phyloP scores from a whole-genome alignment of 2,888 invertebrate species.

The Drosophila hawaiiensis region DNA sequence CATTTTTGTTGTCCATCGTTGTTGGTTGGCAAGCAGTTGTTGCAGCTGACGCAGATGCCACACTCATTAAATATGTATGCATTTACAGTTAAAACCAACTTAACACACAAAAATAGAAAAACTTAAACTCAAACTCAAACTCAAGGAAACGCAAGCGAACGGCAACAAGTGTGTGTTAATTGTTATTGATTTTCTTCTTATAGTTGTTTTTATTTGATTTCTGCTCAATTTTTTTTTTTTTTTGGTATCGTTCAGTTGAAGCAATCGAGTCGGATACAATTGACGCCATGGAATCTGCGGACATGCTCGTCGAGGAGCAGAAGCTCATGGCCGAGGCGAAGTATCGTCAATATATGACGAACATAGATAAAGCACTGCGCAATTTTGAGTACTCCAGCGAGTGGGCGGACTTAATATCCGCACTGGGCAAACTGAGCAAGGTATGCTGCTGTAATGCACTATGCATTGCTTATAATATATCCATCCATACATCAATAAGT shows the following conservation, averaged over 20 bases:
- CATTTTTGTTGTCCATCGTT: constrained; percentile 42
- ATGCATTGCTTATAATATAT: background rate
- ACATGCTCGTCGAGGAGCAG: constrained; percentile 88
- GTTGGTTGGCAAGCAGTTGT: constrained; percentile 44
- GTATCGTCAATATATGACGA: constrained; percentile 91
- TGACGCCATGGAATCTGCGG: constrained; percentile 84
- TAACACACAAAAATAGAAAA: background rate
- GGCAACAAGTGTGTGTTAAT: constrained; percentile 74
- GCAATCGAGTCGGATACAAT: constrained; percentile 26
- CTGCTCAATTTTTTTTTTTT: background rate
- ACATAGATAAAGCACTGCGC: constrained; percentile 94
- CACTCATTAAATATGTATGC: constrained; percentile 57
- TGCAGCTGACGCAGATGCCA: constrained; percentile 55
- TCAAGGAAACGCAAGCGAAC: constrained; percentile 46
- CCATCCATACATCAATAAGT: background rate
- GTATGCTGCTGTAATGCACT: constrained; percentile 85
- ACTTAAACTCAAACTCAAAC: constrained; percentile 8
- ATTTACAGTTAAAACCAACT: constrained; percentile 27
- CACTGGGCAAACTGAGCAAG: constrained; percentile 95
- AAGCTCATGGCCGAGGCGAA: constrained; percentile 93
- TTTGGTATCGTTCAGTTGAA: background rate
- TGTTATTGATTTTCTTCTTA: constrained; percentile 58
- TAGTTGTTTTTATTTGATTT: constrained; percentile 20
- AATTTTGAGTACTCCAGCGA: constrained; percentile 97
- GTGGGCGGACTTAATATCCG: constrained; percentile 97